Conservation (phyloP, 2,113 vertebrate genomes). For the Heterotilapia buettikoferi region DNA sequence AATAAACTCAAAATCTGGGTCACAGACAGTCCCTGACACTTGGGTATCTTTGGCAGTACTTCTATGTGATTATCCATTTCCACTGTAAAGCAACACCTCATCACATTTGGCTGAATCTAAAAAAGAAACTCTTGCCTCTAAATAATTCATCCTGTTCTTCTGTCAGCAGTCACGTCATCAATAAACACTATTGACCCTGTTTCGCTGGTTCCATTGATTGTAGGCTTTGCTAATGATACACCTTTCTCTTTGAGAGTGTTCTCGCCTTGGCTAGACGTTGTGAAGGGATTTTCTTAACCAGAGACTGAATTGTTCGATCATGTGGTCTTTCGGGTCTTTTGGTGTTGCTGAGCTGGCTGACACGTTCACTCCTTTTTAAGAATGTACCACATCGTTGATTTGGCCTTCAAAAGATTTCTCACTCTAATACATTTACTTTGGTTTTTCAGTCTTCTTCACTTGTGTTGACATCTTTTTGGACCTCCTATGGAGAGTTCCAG, state of each 20-base stretch:
- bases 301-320: neutral
- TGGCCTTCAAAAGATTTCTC: neutral
- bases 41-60: neutral
- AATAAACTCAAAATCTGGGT: neutral
- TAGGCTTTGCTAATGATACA: neutral
- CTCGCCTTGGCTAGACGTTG: neutral
- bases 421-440: neutral
- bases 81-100: neutral
- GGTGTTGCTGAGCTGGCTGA: neutral
- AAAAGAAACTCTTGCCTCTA: neutral
- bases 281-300: neutral
- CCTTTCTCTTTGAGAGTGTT: neutral
- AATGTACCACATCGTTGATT: neutral
- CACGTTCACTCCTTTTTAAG: neutral
- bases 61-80: neutral
- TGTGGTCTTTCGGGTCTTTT: neutral
- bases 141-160: neutral
- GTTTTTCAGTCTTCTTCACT: neutral
- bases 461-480: neutral
- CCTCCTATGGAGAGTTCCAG: neutral
- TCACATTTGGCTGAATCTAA: neutral
- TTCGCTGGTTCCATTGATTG: neutral
- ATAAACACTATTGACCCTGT: neutral
- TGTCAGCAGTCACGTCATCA: neutral
- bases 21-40: neutral